phyloP scores from a whole-genome alignment of 92 coral and sea anemone species.

The Epizoanthus ramosus region DNA sequence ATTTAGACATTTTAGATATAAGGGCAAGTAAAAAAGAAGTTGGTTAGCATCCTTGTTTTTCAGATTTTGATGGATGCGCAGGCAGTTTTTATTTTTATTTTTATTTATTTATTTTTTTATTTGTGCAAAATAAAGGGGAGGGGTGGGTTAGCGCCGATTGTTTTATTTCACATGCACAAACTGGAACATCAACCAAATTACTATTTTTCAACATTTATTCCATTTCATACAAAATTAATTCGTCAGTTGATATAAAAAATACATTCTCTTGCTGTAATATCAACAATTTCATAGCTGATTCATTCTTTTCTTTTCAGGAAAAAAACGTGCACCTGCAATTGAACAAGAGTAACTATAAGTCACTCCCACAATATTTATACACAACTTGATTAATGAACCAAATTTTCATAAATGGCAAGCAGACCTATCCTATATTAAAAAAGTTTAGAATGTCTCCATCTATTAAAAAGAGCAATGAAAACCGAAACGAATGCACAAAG shows the following conservation, averaged over 20 bases:
- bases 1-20: background rate
- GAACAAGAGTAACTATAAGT: slow-evolving; percentile 20
- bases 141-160: slow-evolving; percentile 30
- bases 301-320: slow-evolving; percentile 16
- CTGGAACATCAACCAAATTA: slow-evolving; percentile 2
- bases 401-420: slow-evolving; percentile 4
- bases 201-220: slow-evolving; percentile 23
- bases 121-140: slow-evolving; percentile 16
- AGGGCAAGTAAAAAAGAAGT: too few relatives aligned
- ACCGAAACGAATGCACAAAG: slow-evolving; percentile 14
- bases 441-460: slow-evolving; percentile 16
- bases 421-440: slow-evolving; percentile 18
- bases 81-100: background rate
- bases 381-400: background rate
- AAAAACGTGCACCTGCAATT: background rate
- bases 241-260: slow-evolving; percentile 9
- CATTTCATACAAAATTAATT: slow-evolving; percentile 20
- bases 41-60: too few relatives aligned
- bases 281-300: slow-evolving; percentile 20
- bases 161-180: slow-evolving; percentile 1
- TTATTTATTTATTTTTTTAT: background rate
- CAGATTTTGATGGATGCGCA: too few relatives aligned
- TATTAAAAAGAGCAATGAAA: slow-evolving; percentile 14
- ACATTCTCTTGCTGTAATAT: slow-evolving; percentile 18
- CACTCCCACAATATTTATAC: slow-evolving; percentile 6